Evolutionary conservation across 2,113 vertebrate species (phyloP), one percentile per base, ranked within the genome.

Genomic region (Helogale parvula): DNA sequence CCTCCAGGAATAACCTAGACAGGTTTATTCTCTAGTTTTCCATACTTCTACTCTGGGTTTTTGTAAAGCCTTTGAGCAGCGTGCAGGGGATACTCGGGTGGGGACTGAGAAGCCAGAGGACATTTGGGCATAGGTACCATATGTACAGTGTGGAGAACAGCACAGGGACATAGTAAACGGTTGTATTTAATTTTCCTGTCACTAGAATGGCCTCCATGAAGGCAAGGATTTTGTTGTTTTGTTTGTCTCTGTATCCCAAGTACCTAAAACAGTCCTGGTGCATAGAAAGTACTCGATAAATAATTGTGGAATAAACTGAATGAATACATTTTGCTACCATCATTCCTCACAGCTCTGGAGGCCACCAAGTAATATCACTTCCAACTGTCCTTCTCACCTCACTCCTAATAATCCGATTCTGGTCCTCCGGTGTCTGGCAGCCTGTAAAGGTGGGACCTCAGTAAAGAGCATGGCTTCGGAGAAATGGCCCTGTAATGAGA

Each of bases 201-300:
- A 45, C 23, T 89, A 17, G 27, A 88, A 68, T 15, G 50, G 23
- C 21, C 23, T 74, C 54, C 2, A 1, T 0, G 0, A 57, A 31
- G 15, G 50, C 35, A 17, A 85, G 83, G 63, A 38, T 52, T 66
- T 86, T 80, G 41, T 33, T 13, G 2, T 63, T 85, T 92, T 66
- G 19, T 82, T 93, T 29, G 65, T 66, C 93, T 93, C 86, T 83
- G 29, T 71, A 31, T 57, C 68, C 68, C 77, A 96, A 85, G 47
- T 4, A 88, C 71, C 63, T 92, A 41, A 89, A 68, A 72, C 63
- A 41, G 52, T 57, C 38, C 66, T 63, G 38, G 21, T 29, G 63
- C 5, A 12, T 33, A 25, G 35, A 85, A 79, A 69, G 60, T 47
- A 41, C 29, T n/a, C 1, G 4, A n/a, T 57, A 69, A 87, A 65